Conservation (phyloP, 2,797 vertebrate genomes). For the Allobates femoralis region DNA sequence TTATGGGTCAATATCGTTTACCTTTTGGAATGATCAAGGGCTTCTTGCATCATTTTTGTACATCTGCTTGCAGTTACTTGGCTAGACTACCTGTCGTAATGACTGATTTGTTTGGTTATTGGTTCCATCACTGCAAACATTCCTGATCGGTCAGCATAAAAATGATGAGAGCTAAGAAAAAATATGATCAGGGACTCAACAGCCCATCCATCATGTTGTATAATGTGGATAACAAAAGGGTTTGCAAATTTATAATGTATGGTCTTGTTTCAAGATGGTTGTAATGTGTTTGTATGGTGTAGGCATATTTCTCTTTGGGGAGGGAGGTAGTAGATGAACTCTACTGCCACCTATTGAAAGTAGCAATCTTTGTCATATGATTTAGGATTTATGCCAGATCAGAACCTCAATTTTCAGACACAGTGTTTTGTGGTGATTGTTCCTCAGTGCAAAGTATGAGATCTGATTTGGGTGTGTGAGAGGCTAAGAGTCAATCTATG, state of each 20-base stretch:
- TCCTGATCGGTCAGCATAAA: neutral
- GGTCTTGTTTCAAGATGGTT: neutral
- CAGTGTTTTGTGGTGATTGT: too few relatives aligned
- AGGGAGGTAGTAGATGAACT: too few relatives aligned
- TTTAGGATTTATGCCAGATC: too few relatives aligned
- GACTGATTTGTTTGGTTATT: constrained; percentile 33
- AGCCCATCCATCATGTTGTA: neutral
- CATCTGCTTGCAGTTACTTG: constrained; percentile 38
- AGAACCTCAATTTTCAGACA: too few relatives aligned
- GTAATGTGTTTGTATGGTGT: neutral
- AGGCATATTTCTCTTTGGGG: too few relatives aligned
- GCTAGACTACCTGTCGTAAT: neutral
- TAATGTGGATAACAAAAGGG: neutral
- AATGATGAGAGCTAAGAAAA: neutral
- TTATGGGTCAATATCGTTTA: constrained; percentile 6
- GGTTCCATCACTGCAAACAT: constrained; percentile 32
- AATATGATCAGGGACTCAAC: neutral
- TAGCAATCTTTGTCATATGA: too few relatives aligned
- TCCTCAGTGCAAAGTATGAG: too few relatives aligned
- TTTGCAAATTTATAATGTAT: neutral
- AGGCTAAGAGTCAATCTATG: too few relatives aligned
- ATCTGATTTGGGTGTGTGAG: too few relatives aligned
- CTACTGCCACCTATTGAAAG: too few relatives aligned
- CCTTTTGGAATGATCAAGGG: neutral
- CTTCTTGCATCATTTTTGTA: neutral